A percentile compares a stretch with the other conserved stretches of the same genome.
phyloP scores from a whole-genome alignment of 2,113 vertebrate genomes.

The Patagioenas fasciata region DNA sequence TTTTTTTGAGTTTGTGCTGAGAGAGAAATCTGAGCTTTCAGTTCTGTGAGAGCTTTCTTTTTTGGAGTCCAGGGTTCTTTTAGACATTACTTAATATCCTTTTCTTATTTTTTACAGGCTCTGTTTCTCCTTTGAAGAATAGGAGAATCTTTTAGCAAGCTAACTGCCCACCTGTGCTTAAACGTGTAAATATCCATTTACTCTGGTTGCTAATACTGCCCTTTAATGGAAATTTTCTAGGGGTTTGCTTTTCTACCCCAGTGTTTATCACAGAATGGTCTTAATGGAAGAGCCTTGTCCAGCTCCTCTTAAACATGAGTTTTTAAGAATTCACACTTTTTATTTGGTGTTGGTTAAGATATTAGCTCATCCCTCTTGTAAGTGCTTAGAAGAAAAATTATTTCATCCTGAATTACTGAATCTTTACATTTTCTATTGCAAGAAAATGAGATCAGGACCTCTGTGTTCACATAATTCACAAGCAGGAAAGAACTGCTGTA shows the following conservation, averaged over 20 bases:
- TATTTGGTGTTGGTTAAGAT: background rate
- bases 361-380: background rate
- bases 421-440: background rate
- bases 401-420: background rate
- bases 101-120: background rate
- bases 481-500: background rate
- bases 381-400: background rate
- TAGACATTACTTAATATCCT: background rate
- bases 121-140: background rate
- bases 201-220: background rate
- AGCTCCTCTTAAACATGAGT: background rate
- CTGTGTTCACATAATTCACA: background rate
- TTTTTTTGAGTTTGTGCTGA: background rate
- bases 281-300: background rate
- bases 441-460: background rate
- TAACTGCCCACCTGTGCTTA: background rate
- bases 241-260: background rate
- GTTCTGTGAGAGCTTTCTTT: background rate
- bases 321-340: background rate
- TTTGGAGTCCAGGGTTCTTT: background rate
- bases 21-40: background rate
- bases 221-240: background rate
- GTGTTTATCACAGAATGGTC: accelerated
- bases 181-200: background rate
- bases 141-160: background rate